Evolutionary conservation across 2,113 vertebrate species (phyloP), one percentile per base, ranked within the genome.

Genomic region (Pituophis catenifer): DNA sequence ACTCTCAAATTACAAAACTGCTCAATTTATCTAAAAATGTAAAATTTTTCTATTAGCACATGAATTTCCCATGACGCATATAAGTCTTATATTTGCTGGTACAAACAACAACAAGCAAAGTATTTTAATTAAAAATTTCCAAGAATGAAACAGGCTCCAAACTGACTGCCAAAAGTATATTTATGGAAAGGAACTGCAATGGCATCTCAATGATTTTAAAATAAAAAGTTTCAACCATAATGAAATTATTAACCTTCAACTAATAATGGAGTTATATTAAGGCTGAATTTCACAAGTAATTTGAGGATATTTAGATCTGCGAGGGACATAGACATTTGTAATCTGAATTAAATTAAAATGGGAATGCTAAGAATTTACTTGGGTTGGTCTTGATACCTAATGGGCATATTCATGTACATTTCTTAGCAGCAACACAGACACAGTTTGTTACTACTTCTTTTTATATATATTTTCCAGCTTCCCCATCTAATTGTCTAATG

Each of bases 111-210:
- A 19, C 75, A 91, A 57, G 92, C 53, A 57, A 92, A 24, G 6
- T 53, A 33, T 89, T 90, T 93, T 93, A 89, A 95, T 94, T 93
- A 94, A 95, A 91, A 50, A 54, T n/a, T 93, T 93, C 86, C 58
- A 91, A 89, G 86, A 90, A 38, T 95, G 89, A 92, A 90, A 95
- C 54, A 57, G 90, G 89, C 89, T n/a, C 52, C 70, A 50, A 17
- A 93, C 54, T 92, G 75, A 95, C 17, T 96, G 33, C 44, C 89
- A 94, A 89, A 95, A 93, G 21, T 62, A 75, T 90, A 94, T 75
- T 92, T 90, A 88, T 52, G 91, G 81, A 90, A 75, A 90, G 70
- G 12, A 90, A 86, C 17, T 90, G 21, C 58, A 75, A 29, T 50
- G 24, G 52, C 33, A 90, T 87, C 85, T 48, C 81, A 90, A 21